A percentile compares a stretch with the other conserved stretches of the same genome.
Evolutionary conservation across 1,140 invertebrate genomes (phyloP).

Genomic region (Ruditapes philippinarum): DNA sequence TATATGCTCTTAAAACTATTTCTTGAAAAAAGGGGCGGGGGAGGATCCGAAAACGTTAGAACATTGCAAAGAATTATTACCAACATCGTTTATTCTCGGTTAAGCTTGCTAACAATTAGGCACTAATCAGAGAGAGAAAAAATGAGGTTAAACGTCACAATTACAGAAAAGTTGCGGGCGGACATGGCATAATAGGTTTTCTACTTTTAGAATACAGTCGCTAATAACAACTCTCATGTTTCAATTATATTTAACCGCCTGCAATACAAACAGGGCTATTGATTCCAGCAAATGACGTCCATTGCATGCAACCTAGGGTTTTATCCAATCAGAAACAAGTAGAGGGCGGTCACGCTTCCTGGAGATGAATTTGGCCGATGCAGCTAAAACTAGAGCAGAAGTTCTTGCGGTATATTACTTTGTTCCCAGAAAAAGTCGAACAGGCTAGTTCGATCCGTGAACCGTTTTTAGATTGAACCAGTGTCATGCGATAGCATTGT

Average conservation of each 20-base stretch:
- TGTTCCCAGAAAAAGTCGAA: neutral
- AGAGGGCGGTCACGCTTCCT: constrained; percentile 29
- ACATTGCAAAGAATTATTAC: too few relatives aligned
- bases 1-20: too few relatives aligned
- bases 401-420: neutral
- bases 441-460: neutral
- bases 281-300: neutral
- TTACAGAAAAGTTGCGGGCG: constrained; percentile 5
- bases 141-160: neutral
- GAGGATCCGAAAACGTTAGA: too few relatives aligned
- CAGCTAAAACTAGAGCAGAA: neutral
- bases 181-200: constrained; percentile 3
- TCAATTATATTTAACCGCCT: neutral
- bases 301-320: neutral
- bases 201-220: neutral
- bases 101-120: neutral
- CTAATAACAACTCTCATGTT: neutral
- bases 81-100: too few relatives aligned
- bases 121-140: neutral
- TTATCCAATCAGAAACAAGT: constrained; percentile 2
- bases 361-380: neutral
- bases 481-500: neutral
- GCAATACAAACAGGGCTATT: neutral
- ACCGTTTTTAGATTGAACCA: neutral
- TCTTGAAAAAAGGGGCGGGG: too few relatives aligned